phyloP scores from a whole-genome alignment of 2,113 vertebrate species.

The Microtus pennsylvanicus region DNA sequence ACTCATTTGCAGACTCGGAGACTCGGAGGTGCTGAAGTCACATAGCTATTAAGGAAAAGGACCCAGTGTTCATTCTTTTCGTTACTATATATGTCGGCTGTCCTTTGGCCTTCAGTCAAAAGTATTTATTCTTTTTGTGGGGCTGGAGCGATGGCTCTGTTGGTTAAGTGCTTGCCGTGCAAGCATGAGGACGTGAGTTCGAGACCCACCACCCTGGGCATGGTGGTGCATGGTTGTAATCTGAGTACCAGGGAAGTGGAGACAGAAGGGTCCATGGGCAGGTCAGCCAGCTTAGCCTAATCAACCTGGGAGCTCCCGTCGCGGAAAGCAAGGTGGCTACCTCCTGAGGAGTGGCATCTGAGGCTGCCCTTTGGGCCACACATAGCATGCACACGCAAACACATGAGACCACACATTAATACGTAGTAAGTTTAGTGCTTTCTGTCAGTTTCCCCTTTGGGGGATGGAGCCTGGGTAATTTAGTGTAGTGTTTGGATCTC shows the following conservation, averaged over 20 bases:
- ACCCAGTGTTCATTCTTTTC: neutral
- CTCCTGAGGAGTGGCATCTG: neutral
- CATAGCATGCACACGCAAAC: too few relatives aligned
- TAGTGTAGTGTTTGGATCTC: neutral
- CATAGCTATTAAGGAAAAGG: neutral
- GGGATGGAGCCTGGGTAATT: neutral
- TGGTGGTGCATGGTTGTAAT: neutral
- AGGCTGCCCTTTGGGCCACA: neutral
- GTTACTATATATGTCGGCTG: neutral
- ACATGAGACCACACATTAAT: neutral
- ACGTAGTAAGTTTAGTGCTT: neutral
- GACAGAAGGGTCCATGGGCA: neutral
- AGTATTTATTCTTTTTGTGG: neutral
- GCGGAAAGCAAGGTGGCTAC: neutral
- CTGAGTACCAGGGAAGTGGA: neutral
- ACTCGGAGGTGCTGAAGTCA: slow-evolving; percentile 25
- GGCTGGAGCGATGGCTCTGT: neutral
- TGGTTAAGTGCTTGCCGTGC: neutral
- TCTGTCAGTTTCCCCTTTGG: neutral
- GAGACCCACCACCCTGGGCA: neutral
- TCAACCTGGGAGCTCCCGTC: neutral
- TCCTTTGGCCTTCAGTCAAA: neutral
- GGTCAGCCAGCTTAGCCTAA: neutral
- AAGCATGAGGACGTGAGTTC: neutral
- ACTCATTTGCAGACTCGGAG: neutral